Evolutionary conservation across 2,797 vertebrate species (phyloP), one percentile per base, ranked within the genome.

Genomic region (Thamnophis elegans): DNA sequence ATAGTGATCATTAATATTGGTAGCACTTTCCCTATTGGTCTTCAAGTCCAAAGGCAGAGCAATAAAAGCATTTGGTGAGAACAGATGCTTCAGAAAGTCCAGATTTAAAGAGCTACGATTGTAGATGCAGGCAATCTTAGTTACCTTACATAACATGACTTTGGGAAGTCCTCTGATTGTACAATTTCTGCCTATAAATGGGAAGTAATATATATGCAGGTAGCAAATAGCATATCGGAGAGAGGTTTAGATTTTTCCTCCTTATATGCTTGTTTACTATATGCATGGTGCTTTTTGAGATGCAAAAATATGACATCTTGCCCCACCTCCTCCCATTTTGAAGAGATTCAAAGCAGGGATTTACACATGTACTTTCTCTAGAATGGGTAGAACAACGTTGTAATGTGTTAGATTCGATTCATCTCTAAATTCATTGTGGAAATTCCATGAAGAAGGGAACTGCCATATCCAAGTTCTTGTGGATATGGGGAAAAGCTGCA

Each of bases 41-140:
- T 73, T 78, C 42, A 87, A 25, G 90, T 91, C 93, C 93, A 96
- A 56, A 51, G 1, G 68, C 93, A 90, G 22, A 96, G 95, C 96
- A 96, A 90, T 95, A 95, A 94, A 94, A 62, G 54, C 13, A 4
- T 91, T 89, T 25, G 60, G 42, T 86, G 54, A 51, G 93, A 36
- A 86, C 7, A 78, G 18, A 65, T 59, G 54, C 60, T 65, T 12
- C 87, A 42, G 28, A n/a, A 62, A 90, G 55, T 54, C 12, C 11
- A 20, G 54, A 65, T 47, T 87, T 47, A 58, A 90, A 56, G 56
- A 58, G 56, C 47, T 91, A 68, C 1, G 18, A 42, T 53, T 6
- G 56, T 5, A 8, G n/a, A 2, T 12, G 59, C 53, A 16, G 28
- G 26, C n/a, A 59, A 2, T 25, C 59, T 14, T 68, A 42, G 20